Evolutionary conservation across 2,888 invertebrate genomes (phyloP).

Genomic region (Smittia aterrima): DNA sequence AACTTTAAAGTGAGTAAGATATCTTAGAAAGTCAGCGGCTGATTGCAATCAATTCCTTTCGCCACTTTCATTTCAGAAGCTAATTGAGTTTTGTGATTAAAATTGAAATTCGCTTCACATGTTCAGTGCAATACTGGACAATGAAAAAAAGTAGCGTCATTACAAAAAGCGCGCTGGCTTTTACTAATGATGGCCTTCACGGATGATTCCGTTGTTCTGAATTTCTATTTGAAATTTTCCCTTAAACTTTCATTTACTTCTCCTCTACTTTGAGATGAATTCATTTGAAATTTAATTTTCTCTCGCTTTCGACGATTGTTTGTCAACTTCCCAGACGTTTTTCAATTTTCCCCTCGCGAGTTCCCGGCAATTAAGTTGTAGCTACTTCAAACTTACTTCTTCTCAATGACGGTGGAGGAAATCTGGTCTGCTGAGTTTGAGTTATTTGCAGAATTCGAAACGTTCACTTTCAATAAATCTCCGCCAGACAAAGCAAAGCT

Average conservation of each 20-base stretch:
- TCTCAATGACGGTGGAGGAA: slow-evolving; percentile 14
- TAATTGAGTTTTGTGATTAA: too few species aligned
- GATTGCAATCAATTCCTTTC: too few species aligned
- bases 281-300: background rate
- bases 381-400: slow-evolving; percentile 10
- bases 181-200: background rate
- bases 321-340: background rate
- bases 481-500: slow-evolving; percentile 6
- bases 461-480: slow-evolving; percentile 20
- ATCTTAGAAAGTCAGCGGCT: too few species aligned
- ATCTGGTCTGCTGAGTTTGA: slow-evolving; percentile 24
- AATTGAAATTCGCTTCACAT: too few species aligned
- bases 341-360: background rate
- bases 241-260: background rate
- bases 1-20: too few species aligned
- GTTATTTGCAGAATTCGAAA: slow-evolving; percentile 6
- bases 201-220: background rate
- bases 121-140: too few species aligned
- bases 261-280: background rate
- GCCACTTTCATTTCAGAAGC: background rate
- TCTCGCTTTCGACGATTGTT: background rate
- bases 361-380: background rate
- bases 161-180: background rate
- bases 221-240: background rate
- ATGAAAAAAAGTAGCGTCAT: too few species aligned